Evolutionary conservation across 2,888 invertebrate genomes (phyloP).

Genomic region (Leptarthrus brevirostris): DNA sequence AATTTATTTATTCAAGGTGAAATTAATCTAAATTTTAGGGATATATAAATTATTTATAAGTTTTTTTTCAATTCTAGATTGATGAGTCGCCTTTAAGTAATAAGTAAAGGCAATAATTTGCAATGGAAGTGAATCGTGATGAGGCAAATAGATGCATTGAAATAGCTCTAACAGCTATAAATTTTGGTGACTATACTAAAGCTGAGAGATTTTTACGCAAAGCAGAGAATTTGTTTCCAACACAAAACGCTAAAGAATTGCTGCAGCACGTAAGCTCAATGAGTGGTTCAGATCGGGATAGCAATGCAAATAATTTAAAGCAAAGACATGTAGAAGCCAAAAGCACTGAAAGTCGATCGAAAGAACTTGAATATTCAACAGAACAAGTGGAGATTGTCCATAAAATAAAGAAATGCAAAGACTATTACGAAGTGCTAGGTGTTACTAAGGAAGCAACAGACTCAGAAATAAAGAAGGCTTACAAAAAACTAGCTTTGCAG

Average conservation of each 20-base stretch:
- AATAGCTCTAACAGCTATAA: slow-evolving; percentile 72
- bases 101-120: not conserved
- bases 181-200: slow-evolving; percentile 72
- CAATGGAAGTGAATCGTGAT: slow-evolving; percentile 78
- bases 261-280: slow-evolving; percentile 56
- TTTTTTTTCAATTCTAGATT: not conserved
- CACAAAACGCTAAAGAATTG: slow-evolving; percentile 73
- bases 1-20: not conserved
- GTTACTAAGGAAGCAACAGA: slow-evolving; percentile 75
- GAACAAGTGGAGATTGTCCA: slow-evolving; percentile 81
- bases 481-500: slow-evolving; percentile 80
- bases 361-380: slow-evolving; percentile 72
- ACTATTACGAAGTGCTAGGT: slow-evolving; percentile 82
- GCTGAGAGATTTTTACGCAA: slow-evolving; percentile 75
- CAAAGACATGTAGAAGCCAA: not conserved
- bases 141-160: slow-evolving; percentile 77
- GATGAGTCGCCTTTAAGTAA: not conserved
- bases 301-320: not conserved
- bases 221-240: slow-evolving; percentile 75
- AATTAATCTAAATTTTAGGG: not conserved
- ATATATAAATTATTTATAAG: not conserved
- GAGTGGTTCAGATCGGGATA: slow-evolving; percentile 50
- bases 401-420: slow-evolving; percentile 73
- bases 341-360: not conserved
- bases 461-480: slow-evolving; percentile 77